Evolutionary conservation across 2,797 vertebrate species (phyloP).

Genomic region (Cossypha heuglini): DNA sequence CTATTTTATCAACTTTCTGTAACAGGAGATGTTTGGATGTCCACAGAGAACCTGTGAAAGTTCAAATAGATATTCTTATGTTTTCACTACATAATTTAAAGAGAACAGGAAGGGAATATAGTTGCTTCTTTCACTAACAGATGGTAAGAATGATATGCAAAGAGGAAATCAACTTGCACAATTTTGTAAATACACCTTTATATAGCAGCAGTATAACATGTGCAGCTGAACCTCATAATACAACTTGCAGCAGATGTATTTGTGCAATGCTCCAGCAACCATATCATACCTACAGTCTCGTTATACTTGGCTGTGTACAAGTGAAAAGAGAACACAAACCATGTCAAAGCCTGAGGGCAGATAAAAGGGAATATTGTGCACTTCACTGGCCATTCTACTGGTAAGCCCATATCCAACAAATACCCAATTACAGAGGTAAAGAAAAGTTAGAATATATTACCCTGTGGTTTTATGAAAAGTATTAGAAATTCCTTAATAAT

Average conservation of each 20-base stretch:
- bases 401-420: constrained; percentile 16
- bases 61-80: constrained; percentile 21
- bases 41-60: constrained; percentile 16
- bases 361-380: not conserved
- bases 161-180: not conserved
- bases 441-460: not conserved
- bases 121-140: not conserved
- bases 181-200: not conserved
- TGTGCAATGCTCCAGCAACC: not conserved
- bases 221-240: not conserved
- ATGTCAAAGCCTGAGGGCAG: not conserved
- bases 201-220: not conserved
- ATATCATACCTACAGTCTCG: not conserved
- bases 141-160: not conserved
- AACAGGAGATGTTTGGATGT: constrained; percentile 12
- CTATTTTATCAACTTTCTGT: not conserved
- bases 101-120: not conserved
- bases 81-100: not conserved
- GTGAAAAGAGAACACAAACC: not conserved
- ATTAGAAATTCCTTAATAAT: not conserved
- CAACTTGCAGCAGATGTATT: not conserved
- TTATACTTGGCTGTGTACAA: not conserved
- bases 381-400: not conserved
- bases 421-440: not conserved
- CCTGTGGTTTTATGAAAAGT: not conserved